Conservation (phyloP, 2,888 invertebrate species). For the Idaea aversata region DNA sequence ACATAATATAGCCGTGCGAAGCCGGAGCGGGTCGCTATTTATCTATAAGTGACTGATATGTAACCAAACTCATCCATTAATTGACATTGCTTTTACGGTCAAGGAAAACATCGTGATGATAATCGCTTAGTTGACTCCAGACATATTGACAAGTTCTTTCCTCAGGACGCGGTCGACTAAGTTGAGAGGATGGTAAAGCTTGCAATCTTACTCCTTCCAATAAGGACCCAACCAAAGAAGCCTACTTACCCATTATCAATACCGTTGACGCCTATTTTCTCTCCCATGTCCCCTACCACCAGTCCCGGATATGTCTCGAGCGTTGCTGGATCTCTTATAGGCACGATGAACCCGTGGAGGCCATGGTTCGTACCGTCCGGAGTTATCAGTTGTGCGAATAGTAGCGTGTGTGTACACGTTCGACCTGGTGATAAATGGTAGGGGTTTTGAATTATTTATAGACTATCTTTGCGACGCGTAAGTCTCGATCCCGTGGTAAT, state of each 20-base stretch:
- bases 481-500: background rate
- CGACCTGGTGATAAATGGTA: conserved; percentile 74
- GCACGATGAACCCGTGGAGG: conserved; percentile 93
- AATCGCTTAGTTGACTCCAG: too few relatives aligned
- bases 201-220: too few relatives aligned
- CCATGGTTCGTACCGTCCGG: conserved; percentile 89
- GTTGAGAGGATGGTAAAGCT: too few relatives aligned
- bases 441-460: background rate
- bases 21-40: too few relatives aligned
- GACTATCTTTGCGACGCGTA: background rate
- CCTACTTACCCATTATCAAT: conserved; percentile 91
- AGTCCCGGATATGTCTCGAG: conserved; percentile 90
- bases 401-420: conserved; percentile 91
- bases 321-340: conserved; percentile 89
- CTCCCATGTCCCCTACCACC: conserved; percentile 94
- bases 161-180: too few relatives aligned
- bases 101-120: too few relatives aligned
- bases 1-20: too few relatives aligned
- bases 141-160: too few relatives aligned
- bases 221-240: too few relatives aligned
- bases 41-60: too few relatives aligned
- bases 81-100: too few relatives aligned
- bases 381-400: conserved; percentile 94
- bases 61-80: too few relatives aligned
- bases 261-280: conserved; percentile 94